Percentiles rank a stretch among this genome's conserved stretches.
Evolutionary conservation across 2,113 vertebrate species (phyloP).

Genomic region (Engystomops pustulosus): DNA sequence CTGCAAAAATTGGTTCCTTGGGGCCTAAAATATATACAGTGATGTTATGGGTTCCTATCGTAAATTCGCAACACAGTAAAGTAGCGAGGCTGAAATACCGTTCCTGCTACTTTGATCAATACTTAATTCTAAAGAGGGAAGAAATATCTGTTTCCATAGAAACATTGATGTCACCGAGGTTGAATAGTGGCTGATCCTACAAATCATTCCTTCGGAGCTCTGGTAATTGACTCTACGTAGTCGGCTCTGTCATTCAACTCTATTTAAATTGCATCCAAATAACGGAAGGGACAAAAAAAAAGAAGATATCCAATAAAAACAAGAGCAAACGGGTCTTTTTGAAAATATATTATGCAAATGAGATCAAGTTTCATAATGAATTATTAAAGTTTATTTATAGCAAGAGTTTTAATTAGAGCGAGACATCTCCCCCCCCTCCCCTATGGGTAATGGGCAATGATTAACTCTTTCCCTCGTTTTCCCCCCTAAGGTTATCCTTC

Average conservation of each 20-base stretch:
- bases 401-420: not conserved
- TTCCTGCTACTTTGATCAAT: constrained; percentile 89
- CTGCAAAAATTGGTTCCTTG: constrained; percentile 98
- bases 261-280: constrained; percentile 90
- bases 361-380: not conserved
- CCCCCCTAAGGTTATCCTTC: not conserved
- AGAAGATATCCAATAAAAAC: not conserved
- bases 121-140: constrained; percentile 97
- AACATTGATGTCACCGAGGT: constrained; percentile 96
- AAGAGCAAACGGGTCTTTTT: not conserved
- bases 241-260: constrained; percentile 90
- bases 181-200: constrained; percentile 90
- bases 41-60: constrained; percentile 87
- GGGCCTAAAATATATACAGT: constrained; percentile 91
- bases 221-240: constrained; percentile 96
- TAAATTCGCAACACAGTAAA: constrained; percentile 92
- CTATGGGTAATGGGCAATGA: not conserved
- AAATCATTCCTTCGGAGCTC: constrained; percentile 98
- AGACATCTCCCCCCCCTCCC: not conserved
- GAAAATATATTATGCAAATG: constrained; percentile 2
- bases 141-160: constrained; percentile 91
- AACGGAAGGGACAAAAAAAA: constrained; percentile 73
- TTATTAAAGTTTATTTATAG: constrained; percentile 30
- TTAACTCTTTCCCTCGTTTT: not conserved
- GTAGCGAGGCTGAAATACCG: constrained; percentile 85